Evolutionary conservation across 2,113 vertebrate genomes (phyloP), one percentile per base, ranked within the genome.

Genomic region (Alaudala cheleensis): DNA sequence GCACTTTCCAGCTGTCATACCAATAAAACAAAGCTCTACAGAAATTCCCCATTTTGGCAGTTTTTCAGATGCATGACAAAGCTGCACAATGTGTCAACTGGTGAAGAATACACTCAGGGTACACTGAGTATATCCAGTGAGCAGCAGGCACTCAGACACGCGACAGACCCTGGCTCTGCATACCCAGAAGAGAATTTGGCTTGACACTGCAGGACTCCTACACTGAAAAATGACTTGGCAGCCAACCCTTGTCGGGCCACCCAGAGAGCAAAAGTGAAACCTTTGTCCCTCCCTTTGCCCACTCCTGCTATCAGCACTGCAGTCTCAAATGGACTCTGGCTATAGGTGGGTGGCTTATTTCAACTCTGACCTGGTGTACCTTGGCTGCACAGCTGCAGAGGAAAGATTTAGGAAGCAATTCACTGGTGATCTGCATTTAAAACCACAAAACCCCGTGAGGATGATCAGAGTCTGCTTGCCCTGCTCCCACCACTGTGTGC

Each of bases 241-340:
- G 57, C 53, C 70, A 88, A 29, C 4, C 24, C 34, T 62, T 0
- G 0, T 9, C 16, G 0, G 0, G 78, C 57, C 2, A 2, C 70
- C 51, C 82, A 42, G 39, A 23, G 29, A 45, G 44, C 0, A 0
- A 72, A 70, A 45, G 25, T 0, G 0, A 86, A 54, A 76, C 44
- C 45, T 53, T 65, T 23, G 34, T 42, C 44, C 44, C 56, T 62
- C 14, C 28, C n/a, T 64, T 60, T 64, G 10, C 34, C 69, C 0
- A 0, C 40, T 34, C 34, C 83, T 56, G 72, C 71, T 71, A 37
- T 20, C 49, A 71, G 71, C 83, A 33, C 26, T 15, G 44, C 53
- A 54, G 12, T 72, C 83, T 66, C 57, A 33, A 15, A 39, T 1
- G 2, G 18, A 65, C 14, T 23, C 67, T 42, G 29, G 16, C 58